These are phyloP conservation scores for Aplocera efformata DNA, from an alignment of 2,888 invertebrate genomes.

Conservation along the genomic window DNA sequence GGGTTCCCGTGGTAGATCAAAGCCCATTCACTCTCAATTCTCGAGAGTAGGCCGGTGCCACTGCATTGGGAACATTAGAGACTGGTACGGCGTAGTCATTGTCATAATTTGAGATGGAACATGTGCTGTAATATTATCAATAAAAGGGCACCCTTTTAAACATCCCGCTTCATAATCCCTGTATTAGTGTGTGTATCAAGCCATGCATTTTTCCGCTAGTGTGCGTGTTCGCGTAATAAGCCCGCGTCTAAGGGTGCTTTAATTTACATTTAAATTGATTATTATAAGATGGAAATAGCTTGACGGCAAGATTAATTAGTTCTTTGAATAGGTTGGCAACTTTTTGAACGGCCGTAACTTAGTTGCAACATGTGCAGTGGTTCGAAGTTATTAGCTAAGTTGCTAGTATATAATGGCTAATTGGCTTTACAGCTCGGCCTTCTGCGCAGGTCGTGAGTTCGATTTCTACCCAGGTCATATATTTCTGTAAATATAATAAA, in stretches of 20 bases:
- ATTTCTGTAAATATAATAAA: no score
- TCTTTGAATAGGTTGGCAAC: conserved; percentile 28
- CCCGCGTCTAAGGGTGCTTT: conserved; percentile 43
- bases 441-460: no score
- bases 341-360: conserved; percentile 22
- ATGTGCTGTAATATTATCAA: no score
- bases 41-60: no score
- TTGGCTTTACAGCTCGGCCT: no score
- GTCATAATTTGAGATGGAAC: no score
- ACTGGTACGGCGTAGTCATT: no score
- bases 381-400: conserved; percentile 3
- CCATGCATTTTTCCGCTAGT: conserved; percentile 3
- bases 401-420: conserved; percentile 1
- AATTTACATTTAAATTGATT: conserved; percentile 57
- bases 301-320: conserved; percentile 30
- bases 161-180: conserved; percentile 18
- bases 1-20: no score
- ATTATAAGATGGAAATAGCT: conserved; percentile 37
- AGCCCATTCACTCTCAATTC: no score
- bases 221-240: conserved; percentile 39
- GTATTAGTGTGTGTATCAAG: not conserved
- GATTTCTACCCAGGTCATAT: no score
- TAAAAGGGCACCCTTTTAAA: conserved; percentile 33
- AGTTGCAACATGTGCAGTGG: conserved; percentile 18
- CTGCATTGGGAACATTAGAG: no score